A percentile compares a stretch with the other conserved stretches of the same genome.
Conservation (phyloP, 2,888 invertebrate genomes). For the Caenorhabditis plicata region DNA sequence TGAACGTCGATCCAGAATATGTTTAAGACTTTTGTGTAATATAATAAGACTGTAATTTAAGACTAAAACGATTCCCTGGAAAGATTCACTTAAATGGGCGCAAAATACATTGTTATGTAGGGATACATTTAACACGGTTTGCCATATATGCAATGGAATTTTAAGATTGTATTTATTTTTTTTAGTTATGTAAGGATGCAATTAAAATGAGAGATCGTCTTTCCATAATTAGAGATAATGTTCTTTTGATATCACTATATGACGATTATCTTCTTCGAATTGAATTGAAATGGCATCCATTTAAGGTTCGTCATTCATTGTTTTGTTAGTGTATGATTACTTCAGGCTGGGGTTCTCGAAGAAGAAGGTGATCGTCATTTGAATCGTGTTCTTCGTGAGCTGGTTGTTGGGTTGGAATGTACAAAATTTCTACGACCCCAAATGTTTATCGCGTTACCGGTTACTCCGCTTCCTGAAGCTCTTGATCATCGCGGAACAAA, state of each 20-base stretch:
- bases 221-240: constrained; percentile 51
- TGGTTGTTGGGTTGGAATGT: constrained; percentile 47
- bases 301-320: constrained; percentile 16
- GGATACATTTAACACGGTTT: constrained; percentile 54
- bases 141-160: neutral
- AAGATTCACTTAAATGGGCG: constrained; percentile 58
- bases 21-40: neutral
- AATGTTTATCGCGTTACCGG: constrained; percentile 48
- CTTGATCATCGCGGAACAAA: constrained; percentile 54
- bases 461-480: constrained; percentile 45
- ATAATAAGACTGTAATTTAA: neutral
- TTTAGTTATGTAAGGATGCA: constrained; percentile 53
- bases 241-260: constrained; percentile 50
- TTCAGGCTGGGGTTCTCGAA: constrained; percentile 27
- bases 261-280: constrained; percentile 54
- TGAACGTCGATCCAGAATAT: constrained; percentile 35
- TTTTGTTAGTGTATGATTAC: neutral
- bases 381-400: constrained; percentile 42
- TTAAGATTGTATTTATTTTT: constrained; percentile 4
- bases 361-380: constrained; percentile 45
- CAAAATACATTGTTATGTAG: constrained; percentile 56
- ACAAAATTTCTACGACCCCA: constrained; percentile 37
- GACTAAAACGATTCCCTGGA: constrained; percentile 45
- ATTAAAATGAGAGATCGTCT: constrained; percentile 32
- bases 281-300: constrained; percentile 53